Conservation (phyloP, 2,888 invertebrate genomes). For the Chesias legatella region DNA sequence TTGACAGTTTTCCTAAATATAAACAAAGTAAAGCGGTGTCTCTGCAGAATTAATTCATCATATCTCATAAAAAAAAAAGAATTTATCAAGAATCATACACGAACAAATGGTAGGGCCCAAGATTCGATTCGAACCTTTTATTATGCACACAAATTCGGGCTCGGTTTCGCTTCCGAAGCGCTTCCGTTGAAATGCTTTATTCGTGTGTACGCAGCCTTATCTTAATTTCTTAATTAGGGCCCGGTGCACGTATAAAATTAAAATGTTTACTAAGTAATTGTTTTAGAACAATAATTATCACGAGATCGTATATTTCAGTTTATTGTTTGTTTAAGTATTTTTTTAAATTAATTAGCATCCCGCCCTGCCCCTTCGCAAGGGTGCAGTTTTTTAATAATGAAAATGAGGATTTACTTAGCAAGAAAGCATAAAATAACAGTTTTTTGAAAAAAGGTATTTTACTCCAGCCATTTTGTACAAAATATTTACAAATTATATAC, state of each 20-base stretch:
- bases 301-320: conserved; percentile 20
- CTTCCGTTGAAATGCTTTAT: conserved; percentile 65
- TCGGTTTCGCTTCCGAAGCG: conserved; percentile 62
- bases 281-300: conserved; percentile 27
- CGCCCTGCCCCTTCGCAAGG: no score
- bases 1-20: no score
- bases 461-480: no score
- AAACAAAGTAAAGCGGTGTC: no score
- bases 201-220: conserved; percentile 60
- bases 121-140: conserved; percentile 49
- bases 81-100: conserved; percentile 1
- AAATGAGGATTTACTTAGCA: no score
- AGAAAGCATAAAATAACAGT: no score
- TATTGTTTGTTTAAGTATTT: conserved; percentile 34
- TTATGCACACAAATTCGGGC: conserved; percentile 60
- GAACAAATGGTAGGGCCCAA: conserved; percentile 36
- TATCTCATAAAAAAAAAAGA: background rate
- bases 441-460: no score
- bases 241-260: conserved; percentile 42
- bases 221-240: conserved; percentile 74
- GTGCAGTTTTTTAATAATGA: no score
- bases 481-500: no score
- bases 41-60: no score
- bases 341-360: conserved; percentile 22
- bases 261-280: conserved; percentile 42